A percentile compares a stretch with the other conserved stretches of the same genome.
phyloP scores from a whole-genome alignment of 2,888 invertebrate genomes.

The Gryllus longicercus region DNA sequence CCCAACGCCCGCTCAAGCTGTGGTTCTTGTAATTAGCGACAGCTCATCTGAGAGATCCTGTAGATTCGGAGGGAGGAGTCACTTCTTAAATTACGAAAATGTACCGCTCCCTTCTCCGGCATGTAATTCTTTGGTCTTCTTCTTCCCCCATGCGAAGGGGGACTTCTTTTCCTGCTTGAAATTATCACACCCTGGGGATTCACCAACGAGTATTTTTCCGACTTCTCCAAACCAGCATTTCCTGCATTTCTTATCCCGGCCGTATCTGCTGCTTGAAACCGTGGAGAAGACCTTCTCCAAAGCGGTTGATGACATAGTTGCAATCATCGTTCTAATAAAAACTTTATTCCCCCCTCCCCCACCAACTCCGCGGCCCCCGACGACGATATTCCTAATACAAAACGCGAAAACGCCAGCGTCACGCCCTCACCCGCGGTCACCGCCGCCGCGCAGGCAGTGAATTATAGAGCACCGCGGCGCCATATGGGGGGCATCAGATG shows the following conservation, averaged over 20 bases:
- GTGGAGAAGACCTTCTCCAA: background rate
- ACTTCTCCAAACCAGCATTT: background rate
- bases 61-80: too few relatives aligned
- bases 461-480: background rate
- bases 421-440: too few relatives aligned
- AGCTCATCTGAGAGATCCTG: background rate
- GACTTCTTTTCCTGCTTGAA: background rate
- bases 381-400: too few relatives aligned
- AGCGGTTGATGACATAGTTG: background rate
- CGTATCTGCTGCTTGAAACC: background rate
- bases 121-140: background rate
- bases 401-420: too few relatives aligned
- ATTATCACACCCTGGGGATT: background rate
- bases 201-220: background rate
- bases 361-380: too few relatives aligned
- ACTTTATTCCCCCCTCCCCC: too few relatives aligned
- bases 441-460: background rate
- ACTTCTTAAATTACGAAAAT: too few relatives aligned
- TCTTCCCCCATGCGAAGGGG: background rate
- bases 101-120: background rate
- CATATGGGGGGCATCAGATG: constrained; percentile 9
- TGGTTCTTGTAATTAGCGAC: background rate
- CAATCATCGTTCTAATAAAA: background rate
- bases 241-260: background rate
- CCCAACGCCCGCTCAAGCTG: background rate